These are phyloP conservation scores for Phenganax subtilis DNA, from an alignment of 92 coral and sea anemone genomes.

Conservation along the genomic window DNA sequence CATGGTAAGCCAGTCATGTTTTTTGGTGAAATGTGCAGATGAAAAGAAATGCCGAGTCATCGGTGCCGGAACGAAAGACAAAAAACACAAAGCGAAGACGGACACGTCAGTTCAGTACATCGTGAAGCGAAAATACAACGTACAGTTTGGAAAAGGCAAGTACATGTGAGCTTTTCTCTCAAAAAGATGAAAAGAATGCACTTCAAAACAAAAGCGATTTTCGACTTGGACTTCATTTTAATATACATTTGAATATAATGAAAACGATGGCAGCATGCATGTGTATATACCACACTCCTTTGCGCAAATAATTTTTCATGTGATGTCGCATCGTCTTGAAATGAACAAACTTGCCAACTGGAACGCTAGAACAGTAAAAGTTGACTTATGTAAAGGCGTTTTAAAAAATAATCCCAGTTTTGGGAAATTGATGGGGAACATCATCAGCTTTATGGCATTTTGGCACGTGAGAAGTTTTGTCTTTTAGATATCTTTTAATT, in stretches of 20 bases:
- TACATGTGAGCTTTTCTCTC: background rate
- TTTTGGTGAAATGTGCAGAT: slow-evolving; percentile 71
- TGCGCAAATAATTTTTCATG: no score
- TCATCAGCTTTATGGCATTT: no score
- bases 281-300: no score
- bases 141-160: slow-evolving; percentile 75
- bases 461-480: background rate
- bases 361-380: no score
- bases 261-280: no score
- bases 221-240: no score
- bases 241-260: no score
- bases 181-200: background rate
- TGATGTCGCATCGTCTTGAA: no score
- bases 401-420: no score
- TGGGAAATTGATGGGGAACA: no score
- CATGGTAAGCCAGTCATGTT: slow-evolving; percentile 88
- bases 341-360: no score
- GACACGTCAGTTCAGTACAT: slow-evolving; percentile 80
- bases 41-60: slow-evolving; percentile 81
- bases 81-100: slow-evolving; percentile 24
- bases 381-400: no score
- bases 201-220: background rate
- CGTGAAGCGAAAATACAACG: slow-evolving; percentile 71
- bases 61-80: slow-evolving; percentile 15
- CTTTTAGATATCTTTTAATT: background rate